A percentile compares a stretch with the other conserved stretches of the same genome.
phyloP scores from a whole-genome alignment of 2,797 vertebrate genomes.

The Artibeus lituratus region DNA sequence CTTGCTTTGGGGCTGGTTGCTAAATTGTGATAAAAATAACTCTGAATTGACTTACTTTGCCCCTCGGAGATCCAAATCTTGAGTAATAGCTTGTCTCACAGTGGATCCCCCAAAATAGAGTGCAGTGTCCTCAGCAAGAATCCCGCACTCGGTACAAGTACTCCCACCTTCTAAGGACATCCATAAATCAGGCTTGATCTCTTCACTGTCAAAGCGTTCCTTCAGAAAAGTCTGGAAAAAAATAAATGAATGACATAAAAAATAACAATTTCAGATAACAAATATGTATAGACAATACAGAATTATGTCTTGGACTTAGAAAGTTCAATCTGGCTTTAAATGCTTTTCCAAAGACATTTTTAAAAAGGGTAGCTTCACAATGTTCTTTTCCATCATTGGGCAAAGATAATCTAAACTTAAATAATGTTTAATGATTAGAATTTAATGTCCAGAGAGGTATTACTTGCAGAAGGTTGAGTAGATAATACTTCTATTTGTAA shows the following conservation, averaged over 20 bases:
- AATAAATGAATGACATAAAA: neutral
- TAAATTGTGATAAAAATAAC: neutral
- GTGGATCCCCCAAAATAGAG: conserved; percentile 94
- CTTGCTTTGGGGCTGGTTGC: neutral
- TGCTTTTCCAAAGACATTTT: neutral
- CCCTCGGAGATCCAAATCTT: conserved; percentile 95
- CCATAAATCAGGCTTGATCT: conserved; percentile 92
- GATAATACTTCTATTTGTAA: neutral
- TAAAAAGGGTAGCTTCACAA: neutral
- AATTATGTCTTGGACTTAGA: neutral
- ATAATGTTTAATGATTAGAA: neutral
- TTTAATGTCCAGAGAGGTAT: neutral
- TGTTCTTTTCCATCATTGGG: neutral
- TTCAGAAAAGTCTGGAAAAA: conserved; percentile 91
- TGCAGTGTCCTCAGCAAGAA: conserved; percentile 94
- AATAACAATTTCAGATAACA: neutral
- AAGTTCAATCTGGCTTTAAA: neutral
- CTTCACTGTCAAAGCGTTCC: conserved; percentile 97
- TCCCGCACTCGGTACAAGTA: conserved; percentile 94
- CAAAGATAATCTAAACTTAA: conserved; percentile 21
- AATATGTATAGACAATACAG: neutral
- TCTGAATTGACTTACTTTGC: conserved; percentile 90
- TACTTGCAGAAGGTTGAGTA: neutral
- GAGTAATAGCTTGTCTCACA: conserved; percentile 93
- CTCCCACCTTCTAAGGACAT: conserved; percentile 94